A percentile compares a stretch with the other conserved stretches of the same genome.
Evolutionary conservation across 2,888 invertebrate species (phyloP).

Genomic region (Apotomis turbidana): DNA sequence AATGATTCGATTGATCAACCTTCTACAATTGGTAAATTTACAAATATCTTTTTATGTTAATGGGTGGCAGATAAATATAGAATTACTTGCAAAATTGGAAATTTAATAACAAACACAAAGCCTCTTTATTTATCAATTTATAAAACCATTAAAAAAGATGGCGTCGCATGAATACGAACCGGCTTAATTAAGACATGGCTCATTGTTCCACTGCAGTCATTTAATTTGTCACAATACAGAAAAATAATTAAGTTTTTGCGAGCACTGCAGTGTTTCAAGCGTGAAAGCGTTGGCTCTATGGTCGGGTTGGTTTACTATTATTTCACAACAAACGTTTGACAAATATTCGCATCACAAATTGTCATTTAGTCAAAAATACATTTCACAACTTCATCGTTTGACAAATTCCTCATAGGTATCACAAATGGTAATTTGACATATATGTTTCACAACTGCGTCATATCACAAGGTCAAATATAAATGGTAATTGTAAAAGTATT

Average conservation of each 20-base stretch:
- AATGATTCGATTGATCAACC: neutral
- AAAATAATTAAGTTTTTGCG: conserved; percentile 31
- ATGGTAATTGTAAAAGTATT: too few species aligned
- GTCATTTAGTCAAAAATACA: too few species aligned
- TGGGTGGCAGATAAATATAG: neutral
- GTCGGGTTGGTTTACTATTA: neutral
- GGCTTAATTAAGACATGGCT: conserved; percentile 42
- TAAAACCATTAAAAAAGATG: conserved; percentile 20
- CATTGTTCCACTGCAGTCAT: conserved; percentile 35
- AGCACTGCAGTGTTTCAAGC: conserved; percentile 3
- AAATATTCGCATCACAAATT: too few species aligned
- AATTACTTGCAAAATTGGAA: neutral
- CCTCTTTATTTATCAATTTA: conserved; percentile 7
- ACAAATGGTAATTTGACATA: too few species aligned
- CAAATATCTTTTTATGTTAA: too few species aligned
- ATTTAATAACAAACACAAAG: conserved; percentile 10
- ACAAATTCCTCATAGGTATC: too few species aligned
- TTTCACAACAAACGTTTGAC: too few species aligned
- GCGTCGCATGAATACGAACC: conserved; percentile 24
- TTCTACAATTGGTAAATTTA: neutral
- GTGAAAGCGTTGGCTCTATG: conserved; percentile 4
- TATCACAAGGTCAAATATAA: too few species aligned
- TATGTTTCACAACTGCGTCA: too few species aligned
- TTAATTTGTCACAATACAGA: conserved; percentile 35
- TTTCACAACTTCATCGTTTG: too few species aligned